Base-by-base conservation (phyloP, 1,140 invertebrate genomes). In the Achatina immaculata region DNA sequence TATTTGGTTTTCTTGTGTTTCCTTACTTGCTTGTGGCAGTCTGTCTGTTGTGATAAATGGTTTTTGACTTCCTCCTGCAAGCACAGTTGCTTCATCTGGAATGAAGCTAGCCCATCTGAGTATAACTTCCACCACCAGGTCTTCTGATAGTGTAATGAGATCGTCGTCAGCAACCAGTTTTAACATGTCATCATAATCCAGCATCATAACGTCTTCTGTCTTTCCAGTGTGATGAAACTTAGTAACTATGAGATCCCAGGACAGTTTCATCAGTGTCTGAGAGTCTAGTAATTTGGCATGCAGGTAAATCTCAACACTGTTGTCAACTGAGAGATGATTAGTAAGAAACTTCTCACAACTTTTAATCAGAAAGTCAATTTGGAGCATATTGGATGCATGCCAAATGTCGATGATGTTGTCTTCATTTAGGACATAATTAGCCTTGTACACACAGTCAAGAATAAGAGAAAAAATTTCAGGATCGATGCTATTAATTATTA, bases 301-400 rank as follows among this genome's bases (percentile, higher is more conserved):
- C 14, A 6, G 11, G 31, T 40, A 72, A 6, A 72, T 38, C 34
- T 40, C 69, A 38, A 36, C 7, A 36, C 31, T 40, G 31, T 72
- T 28, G 6, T 72, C 38, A 19, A 19, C 6, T 14, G 21, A 19
- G 14, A 43, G 28, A 36, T 72, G 34, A 40, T 72, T 38, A 72
- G 40, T 40, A 6, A 72, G 9, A 43, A 36, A 72, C 34, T 38
- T 72, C 16, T 72, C 69, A 43, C 69, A 72, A 6, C 21, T 38
- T 34, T 28, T 16, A 19, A 40, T 19, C 6, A 72, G 69, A 28
- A 72, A 72, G 11, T 40, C 11, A 7, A 72, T 72, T 43, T 72
- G 69, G 6, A 72, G 69, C 34, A 72, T 28, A 40, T 43, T 72
- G 40, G 38, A 28, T 38, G 69, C 69, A 21, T 72, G 38, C 69